Evolutionary conservation across 2,113 vertebrate genomes (phyloP).

Genomic region (Hoplias malabaricus): DNA sequence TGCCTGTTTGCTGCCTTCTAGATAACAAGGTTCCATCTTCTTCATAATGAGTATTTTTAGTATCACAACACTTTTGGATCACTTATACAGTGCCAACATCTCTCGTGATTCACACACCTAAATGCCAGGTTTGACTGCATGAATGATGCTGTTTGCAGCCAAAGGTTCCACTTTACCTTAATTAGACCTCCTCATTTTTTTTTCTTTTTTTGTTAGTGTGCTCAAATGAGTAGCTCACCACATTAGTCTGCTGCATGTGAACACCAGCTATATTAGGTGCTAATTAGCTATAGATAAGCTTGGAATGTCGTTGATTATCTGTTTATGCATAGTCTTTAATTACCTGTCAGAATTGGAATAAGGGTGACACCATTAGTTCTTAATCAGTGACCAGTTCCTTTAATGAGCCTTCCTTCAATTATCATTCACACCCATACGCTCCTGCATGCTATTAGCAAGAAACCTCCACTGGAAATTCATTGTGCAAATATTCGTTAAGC

Average conservation of each 20-base stretch:
- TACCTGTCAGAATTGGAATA: constrained; percentile 39
- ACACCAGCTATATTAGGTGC: constrained; percentile 22
- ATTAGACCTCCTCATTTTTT: constrained; percentile 14
- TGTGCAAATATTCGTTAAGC: neutral
- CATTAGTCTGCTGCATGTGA: constrained; percentile 12
- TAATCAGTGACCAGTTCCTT: constrained; percentile 30
- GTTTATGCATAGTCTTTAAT: constrained; percentile 35
- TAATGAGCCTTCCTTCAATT: constrained; percentile 18
- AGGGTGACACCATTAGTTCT: constrained; percentile 21
- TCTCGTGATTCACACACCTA: neutral
- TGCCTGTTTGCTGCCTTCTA: neutral
- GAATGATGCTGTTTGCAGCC: neutral
- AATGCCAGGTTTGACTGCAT: constrained; percentile 9
- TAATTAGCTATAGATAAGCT: constrained; percentile 34
- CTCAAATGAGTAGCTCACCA: neutral
- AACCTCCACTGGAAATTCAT: neutral
- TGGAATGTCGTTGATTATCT: constrained; percentile 35
- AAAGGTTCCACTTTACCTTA: constrained; percentile 14
- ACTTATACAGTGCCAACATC: neutral
- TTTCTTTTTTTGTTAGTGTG: neutral
- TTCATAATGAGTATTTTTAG: neutral
- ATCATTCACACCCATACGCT: neutral
- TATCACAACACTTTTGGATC: neutral
- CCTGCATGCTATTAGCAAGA: neutral
- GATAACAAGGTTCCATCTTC: neutral